Conservation (phyloP, 1,140 invertebrate species). For the Drosophila varians region DNA sequence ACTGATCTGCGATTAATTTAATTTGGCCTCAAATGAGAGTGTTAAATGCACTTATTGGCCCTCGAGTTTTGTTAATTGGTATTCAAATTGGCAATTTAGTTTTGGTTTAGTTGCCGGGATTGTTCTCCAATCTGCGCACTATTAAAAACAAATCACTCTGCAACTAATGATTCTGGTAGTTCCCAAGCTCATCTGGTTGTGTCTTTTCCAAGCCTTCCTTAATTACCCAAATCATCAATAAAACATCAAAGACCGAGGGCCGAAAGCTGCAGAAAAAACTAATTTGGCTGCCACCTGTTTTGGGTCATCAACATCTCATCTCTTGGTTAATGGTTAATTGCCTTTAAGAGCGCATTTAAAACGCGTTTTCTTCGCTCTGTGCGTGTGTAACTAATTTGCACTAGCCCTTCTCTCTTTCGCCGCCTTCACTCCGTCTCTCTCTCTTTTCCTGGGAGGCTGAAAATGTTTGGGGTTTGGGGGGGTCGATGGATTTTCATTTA, state of each 20-base stretch:
- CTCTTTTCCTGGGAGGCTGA: not conserved
- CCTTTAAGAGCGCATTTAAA: conserved; percentile 73
- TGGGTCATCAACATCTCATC: conserved; percentile 51
- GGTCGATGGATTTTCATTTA: not conserved
- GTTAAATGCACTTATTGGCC: not conserved
- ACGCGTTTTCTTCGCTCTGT: conserved; percentile 53
- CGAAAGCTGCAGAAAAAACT: conserved; percentile 28
- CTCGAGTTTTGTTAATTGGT: conserved; percentile 21
- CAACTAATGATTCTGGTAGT: conserved; percentile 46
- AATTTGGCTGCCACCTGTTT: conserved; percentile 61
- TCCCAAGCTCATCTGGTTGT: conserved; percentile 6
- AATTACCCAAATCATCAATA: conserved; percentile 73
- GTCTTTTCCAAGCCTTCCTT: conserved; percentile 25
- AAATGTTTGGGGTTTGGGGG: no score
- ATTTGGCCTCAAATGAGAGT: conserved; percentile 17
- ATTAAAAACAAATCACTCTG: conserved; percentile 59
- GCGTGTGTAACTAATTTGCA: conserved; percentile 48
- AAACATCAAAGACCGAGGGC: conserved; percentile 64
- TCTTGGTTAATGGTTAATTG: conserved; percentile 36
- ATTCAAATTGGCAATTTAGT: conserved; percentile 27
- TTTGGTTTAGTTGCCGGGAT: not conserved
- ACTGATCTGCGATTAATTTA: conserved; percentile 31
- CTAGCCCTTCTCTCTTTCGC: not conserved
- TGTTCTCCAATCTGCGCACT: conserved; percentile 33
- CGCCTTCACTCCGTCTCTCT: not conserved